Evolutionary conservation across 2,797 vertebrate species (phyloP).

Genomic region (Pangasius larnaudii): DNA sequence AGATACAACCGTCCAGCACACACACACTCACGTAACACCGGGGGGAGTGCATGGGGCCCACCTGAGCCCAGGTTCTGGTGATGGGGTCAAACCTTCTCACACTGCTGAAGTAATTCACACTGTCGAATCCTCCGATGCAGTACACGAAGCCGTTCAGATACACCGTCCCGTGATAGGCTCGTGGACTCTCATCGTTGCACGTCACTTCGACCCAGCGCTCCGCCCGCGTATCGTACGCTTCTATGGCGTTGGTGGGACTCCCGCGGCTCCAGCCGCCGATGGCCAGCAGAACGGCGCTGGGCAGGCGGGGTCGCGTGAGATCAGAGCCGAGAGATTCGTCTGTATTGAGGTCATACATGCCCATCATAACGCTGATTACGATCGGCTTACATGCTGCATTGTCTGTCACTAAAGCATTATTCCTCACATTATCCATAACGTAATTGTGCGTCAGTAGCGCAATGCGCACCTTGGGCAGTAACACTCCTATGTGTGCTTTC

Average conservation of each 20-base stretch:
- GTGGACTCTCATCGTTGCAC: conserved; percentile 66
- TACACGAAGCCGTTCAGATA: conserved; percentile 69
- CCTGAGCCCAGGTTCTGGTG: conserved; percentile 78
- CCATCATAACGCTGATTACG: conserved; percentile 62
- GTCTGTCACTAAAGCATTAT: conserved; percentile 50
- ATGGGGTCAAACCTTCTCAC: conserved; percentile 77
- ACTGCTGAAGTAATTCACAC: conserved; percentile 75
- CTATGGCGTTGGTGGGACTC: conserved; percentile 76
- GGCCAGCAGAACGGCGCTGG: conserved; percentile 78
- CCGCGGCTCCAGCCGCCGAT: conserved; percentile 80
- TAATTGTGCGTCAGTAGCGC: conserved; percentile 50
- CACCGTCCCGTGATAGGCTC: conserved; percentile 78
- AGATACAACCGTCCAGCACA: conserved; percentile 76
- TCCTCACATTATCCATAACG: conserved; percentile 45
- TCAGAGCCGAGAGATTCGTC: conserved; percentile 28
- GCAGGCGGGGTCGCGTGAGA: conserved; percentile 76
- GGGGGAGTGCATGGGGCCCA: conserved; percentile 78
- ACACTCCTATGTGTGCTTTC: neutral
- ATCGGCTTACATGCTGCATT: conserved; percentile 56
- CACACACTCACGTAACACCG: conserved; percentile 83
- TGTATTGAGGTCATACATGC: conserved; percentile 62
- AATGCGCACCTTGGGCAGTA: conserved; percentile 61
- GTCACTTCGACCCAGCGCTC: conserved; percentile 77
- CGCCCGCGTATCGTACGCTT: conserved; percentile 75
- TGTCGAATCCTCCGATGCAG: conserved; percentile 76